A percentile compares a stretch with the other conserved stretches of the same genome.
Conservation (phyloP, 2,888 invertebrate species). For the Rapana venosa region DNA sequence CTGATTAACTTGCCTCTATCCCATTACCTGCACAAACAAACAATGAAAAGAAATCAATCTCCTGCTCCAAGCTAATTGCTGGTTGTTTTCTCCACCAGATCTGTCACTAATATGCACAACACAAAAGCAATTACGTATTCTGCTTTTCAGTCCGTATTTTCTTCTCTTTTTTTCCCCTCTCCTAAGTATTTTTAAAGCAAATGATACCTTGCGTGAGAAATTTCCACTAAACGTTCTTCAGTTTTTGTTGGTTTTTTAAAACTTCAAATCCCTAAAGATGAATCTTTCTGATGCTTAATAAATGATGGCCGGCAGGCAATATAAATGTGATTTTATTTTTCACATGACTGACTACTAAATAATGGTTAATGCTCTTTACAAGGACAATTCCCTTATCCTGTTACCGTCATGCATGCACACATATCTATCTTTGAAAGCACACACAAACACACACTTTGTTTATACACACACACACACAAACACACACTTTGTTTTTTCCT, state of each 20-base stretch:
- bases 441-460: too few species aligned
- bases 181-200: not conserved
- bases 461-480: not conserved
- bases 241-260: too few species aligned
- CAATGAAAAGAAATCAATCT: slow-evolving; percentile 9
- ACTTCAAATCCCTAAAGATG: not conserved
- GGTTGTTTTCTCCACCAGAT: not conserved
- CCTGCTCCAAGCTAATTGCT: not conserved
- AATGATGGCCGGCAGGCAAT: not conserved
- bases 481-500: not conserved
- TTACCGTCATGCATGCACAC: not conserved
- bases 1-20: not conserved
- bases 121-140: not conserved
- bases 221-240: not conserved
- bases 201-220: not conserved
- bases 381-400: not conserved
- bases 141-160: not conserved
- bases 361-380: not conserved
- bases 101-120: not conserved
- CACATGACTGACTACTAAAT: not conserved
- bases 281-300: not conserved
- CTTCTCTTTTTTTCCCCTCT: not conserved
- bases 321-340: not conserved
- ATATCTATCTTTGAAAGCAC: not conserved
- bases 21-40: slow-evolving; percentile 17